Evolutionary conservation across 1,140 invertebrate genomes (phyloP), one percentile per base, ranked within the genome.

Genomic region (Drosophila kanapiae): DNA sequence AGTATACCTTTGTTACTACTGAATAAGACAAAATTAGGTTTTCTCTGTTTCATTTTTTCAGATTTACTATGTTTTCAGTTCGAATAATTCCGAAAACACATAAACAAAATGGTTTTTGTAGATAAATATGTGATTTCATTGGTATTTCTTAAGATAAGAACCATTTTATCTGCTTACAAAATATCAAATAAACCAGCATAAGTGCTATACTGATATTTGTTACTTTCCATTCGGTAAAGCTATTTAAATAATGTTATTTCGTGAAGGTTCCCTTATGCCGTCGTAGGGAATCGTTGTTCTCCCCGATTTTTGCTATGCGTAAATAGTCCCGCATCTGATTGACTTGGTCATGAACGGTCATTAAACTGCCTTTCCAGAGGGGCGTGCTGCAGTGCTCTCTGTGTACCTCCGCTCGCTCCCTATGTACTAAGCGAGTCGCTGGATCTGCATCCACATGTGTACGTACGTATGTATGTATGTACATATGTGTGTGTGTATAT

Each of bases 291-390:
- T 33, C 29, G 3, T n/a, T 13, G 29, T 31, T 58, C 48, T 35
- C 45, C 43, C 51, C 40, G 69, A 71, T 72, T 72, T 54, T 72
- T 51, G 53, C 69, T 51, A 72, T 72, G 54, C 67, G 67, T 72
- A 72, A 72, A 72, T 72, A 72, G 69, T 71, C 69, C 69, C 69
- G 69, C 69, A 72, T 72, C 69, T 72, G 69, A 72, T 72, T 72
- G 69, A 72, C 67, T 72, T 72, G 68, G 69, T 72, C 69, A 72
- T 72, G 69, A 72, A 72, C 69, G 69, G 69, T 72, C 69, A 72
- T 72, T 72, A 72, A 72, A 72, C 69, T 72, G 68, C 45, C 49
- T 71, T 72, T 60, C 45, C 45, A 60, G 38, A 72, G 69, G 69
- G 67, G 69, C 69, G 69, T 72, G 40, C 6, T 31, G 43, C n/a